Conservation (phyloP, 2,797 vertebrate species). For the Ciconia nigra region DNA sequence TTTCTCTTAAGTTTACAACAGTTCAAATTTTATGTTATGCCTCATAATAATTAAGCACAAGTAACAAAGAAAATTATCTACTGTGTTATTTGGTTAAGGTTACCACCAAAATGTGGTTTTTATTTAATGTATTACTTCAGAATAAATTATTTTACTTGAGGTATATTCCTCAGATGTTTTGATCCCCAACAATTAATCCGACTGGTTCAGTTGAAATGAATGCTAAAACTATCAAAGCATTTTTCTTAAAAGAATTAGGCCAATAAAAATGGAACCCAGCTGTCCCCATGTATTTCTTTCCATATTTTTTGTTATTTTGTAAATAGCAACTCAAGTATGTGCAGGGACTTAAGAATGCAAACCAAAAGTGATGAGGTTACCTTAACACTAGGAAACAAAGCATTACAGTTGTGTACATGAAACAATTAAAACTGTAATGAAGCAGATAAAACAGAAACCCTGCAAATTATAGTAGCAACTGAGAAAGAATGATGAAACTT, state of each 20-base stretch:
- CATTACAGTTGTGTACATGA: background rate
- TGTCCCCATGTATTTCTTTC: background rate
- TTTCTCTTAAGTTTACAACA: background rate
- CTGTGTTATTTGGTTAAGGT: background rate
- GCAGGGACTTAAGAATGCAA: background rate
- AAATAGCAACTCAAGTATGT: background rate
- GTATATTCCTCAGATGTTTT: background rate
- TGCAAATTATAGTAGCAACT: background rate
- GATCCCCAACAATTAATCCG: background rate
- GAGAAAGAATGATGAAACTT: background rate
- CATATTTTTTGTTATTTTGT: background rate
- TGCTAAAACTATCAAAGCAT: background rate
- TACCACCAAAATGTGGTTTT: background rate
- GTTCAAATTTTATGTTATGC: background rate
- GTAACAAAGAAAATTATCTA: no score
- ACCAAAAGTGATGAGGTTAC: background rate
- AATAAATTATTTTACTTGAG: background rate
- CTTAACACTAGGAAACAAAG: background rate
- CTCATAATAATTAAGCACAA: no score
- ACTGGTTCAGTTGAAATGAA: background rate
- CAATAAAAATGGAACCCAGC: background rate
- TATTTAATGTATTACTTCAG: background rate
- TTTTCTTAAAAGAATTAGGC: background rate
- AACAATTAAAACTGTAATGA: background rate
- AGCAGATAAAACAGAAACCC: background rate